Conservation (phyloP, 2,888 invertebrate genomes). For the Tetranychus truncatus region DNA sequence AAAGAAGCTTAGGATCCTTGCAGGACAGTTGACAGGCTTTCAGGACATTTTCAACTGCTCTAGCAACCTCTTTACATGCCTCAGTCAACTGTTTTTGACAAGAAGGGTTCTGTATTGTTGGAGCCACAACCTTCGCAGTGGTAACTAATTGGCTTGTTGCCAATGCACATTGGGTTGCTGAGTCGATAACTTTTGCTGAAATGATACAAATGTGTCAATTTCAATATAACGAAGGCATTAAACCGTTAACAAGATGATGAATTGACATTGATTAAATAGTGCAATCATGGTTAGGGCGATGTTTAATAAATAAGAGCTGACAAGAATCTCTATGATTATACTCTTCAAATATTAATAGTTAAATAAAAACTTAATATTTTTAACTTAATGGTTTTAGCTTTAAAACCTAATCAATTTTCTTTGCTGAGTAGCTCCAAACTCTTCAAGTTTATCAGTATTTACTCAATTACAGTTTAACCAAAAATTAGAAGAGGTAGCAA, state of each 20-base stretch:
- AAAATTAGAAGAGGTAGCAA: too few relatives aligned
- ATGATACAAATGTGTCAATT: conserved; percentile 31
- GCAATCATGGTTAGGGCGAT: too few relatives aligned
- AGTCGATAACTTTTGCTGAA: conserved; percentile 72
- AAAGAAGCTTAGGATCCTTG: conserved; percentile 47
- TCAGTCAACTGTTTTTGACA: conserved; percentile 69
- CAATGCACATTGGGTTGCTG: conserved; percentile 87
- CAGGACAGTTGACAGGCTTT: conserved; percentile 52
- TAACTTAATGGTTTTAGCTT: too few relatives aligned
- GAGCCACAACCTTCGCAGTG: conserved; percentile 63
- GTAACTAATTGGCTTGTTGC: conserved; percentile 94
- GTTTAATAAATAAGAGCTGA: too few relatives aligned
- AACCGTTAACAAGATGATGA: neutral
- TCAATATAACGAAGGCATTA: neutral
- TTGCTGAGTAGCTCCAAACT: too few relatives aligned
- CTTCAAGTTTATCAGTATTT: too few relatives aligned
- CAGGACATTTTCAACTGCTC: conserved; percentile 72
- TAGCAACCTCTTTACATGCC: conserved; percentile 78
- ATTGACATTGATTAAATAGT: too few relatives aligned
- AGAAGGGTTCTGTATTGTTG: conserved; percentile 41
- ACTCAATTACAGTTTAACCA: too few relatives aligned
- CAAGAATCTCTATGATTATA: too few relatives aligned
- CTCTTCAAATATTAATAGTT: too few relatives aligned
- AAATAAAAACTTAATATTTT: too few relatives aligned
- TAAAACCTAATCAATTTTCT: too few relatives aligned